Evolutionary conservation across 2,113 vertebrate species (phyloP), one percentile per base, ranked within the genome.

Genomic region (Cryptomyrus ogoouensis): DNA sequence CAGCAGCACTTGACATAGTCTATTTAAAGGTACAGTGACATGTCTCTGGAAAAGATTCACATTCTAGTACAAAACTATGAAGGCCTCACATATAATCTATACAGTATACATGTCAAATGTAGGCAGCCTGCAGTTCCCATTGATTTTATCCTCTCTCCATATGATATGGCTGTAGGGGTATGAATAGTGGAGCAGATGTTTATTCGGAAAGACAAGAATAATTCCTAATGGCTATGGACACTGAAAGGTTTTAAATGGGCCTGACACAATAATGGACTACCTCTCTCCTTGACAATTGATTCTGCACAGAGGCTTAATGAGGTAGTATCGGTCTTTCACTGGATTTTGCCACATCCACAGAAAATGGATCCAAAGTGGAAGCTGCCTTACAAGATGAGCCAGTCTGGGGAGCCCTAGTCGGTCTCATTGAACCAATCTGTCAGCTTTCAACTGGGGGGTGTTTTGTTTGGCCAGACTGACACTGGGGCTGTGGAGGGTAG

Each of bases 231-330:
- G 50, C 31, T 21, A 87, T 21, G 31, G 4, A 88, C 39, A 17
- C 17, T 88, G 31, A 66, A 46, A 24, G 7, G 35, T 56, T 88
- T 88, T 44, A 88, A 88, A 13, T 46, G 87, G 53, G 10, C 53
- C 53, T 58, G 87, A 66, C 87, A 66, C 35, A 13, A 35, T 88
- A 88, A 88, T 66, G 39, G 87, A 88, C 87, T 27, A 42, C 3
- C 35, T 44, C 87, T 66, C 12, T 0, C 87, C 5, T 8, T 62
- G 31, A 24, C 53, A 44, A 88, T 44, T 24, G 31, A 58, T 31
- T 88, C 17, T 62, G 19, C 58, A 17, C 49, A 46, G 49, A 46
- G n/a, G 21, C 56, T 24, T 62, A 31, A 44, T 58, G 27, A 15
- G 27, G 31, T 35, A 31, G 19, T 24, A 66, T 88, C 8, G 10